Base-by-base conservation (phyloP, 2,888 invertebrate species). In the Lamellibrachia columna region DNA sequence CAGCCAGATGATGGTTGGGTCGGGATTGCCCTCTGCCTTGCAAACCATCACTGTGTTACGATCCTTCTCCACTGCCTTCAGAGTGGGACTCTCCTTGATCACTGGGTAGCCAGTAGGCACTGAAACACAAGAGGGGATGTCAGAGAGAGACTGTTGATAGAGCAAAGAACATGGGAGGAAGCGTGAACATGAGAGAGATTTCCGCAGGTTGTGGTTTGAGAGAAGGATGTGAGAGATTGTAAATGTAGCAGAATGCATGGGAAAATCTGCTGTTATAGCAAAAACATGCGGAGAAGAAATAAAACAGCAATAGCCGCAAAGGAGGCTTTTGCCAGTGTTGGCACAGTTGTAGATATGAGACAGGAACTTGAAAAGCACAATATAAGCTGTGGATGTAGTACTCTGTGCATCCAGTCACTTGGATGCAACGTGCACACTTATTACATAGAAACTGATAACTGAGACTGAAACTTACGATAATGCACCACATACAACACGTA, bases 51-150 rank as follows among this genome's bases (percentile, higher is more conserved):
- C 97, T 22, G 99, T 98, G 91, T 98, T 98, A 97, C 98, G 98
- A 40, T 99, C 99, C 94, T 98, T 98, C 97, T 99, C 99, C 92
- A 99, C 99, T 92, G 99, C 99, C 97, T 99, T 98, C 93, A 98
- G 98, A 93, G 98, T 98, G 0, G 99, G 99, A 93, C 98, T 98
- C 95, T 98, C 98, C 90, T 98, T 98, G 96, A 98, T 98, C 96
- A 97, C 97, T 91, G 99, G 99, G 97, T 99, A 99, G 60, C 99
- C 99, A 91, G 97, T 97, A 1, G 99, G 99, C 94, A 98, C 97
- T 95, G 98, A 22, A 92, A 91, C 53, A 75, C 55, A 91, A 55
- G 40, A 53, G n/a, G 75, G n/a, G n/a, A 75, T 75, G 75, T 15
- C 22, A 75, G 22, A 75, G 22, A 22, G 75, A 75, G 55, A 55